A percentile compares a stretch with the other conserved stretches of the same genome.
Conservation (phyloP, 2,797 vertebrate species). For the Falco novaeseelandiae region DNA sequence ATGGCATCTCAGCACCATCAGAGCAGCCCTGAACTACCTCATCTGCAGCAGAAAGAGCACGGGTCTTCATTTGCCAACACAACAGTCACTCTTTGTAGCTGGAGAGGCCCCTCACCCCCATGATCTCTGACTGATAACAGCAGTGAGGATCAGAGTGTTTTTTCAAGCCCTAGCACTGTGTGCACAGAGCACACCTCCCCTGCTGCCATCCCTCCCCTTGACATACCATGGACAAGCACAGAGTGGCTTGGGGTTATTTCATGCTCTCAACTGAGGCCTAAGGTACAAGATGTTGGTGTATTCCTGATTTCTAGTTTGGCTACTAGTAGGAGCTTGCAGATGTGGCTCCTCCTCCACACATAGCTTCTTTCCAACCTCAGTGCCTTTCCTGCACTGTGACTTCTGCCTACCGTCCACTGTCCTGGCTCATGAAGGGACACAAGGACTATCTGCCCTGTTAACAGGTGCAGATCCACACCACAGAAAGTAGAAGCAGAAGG, state of each 20-base stretch:
- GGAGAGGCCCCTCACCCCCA: neutral
- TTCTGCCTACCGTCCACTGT: neutral
- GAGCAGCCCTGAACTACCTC: neutral
- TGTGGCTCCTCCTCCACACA: neutral
- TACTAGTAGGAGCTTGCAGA: neutral
- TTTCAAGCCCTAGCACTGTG: neutral
- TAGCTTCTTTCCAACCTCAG: neutral
- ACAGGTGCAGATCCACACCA: neutral
- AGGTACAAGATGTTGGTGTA: neutral
- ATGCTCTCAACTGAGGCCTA: neutral
- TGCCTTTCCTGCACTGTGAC: neutral
- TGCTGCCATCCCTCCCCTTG: neutral
- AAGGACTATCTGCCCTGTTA: neutral
- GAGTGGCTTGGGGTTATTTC: neutral
- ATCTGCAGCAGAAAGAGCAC: neutral
- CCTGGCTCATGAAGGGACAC: neutral
- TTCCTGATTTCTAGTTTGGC: neutral
- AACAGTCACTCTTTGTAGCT: neutral
- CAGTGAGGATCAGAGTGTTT: neutral
- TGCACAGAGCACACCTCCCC: neutral
- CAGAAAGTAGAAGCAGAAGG: neutral
- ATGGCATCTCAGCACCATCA: fast-evolving
- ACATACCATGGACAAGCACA: neutral
- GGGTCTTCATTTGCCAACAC: neutral
- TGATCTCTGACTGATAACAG: neutral